phyloP scores from a whole-genome alignment of 2,888 invertebrate species.

The Deilephila porcellus region DNA sequence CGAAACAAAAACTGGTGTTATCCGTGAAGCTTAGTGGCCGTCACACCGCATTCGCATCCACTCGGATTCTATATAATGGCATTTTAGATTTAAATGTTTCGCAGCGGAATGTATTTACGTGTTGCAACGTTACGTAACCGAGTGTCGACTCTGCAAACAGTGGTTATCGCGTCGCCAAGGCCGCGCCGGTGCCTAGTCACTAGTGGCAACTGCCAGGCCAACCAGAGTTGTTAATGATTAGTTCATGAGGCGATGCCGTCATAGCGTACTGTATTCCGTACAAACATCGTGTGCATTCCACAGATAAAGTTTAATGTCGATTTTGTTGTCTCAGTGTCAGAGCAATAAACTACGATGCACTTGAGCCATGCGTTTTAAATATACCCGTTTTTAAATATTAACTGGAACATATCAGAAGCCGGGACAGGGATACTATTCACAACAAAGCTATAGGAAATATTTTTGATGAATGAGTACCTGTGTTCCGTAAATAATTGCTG shows the following conservation, averaged over 20 bases:
- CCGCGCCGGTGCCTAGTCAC: slow-evolving; percentile 45
- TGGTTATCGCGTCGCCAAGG: slow-evolving; percentile 73
- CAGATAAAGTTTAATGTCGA: slow-evolving; percentile 65
- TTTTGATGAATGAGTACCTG: neutral
- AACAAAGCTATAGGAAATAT: neutral
- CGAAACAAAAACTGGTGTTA: slow-evolving; percentile 36
- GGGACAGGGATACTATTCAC: neutral
- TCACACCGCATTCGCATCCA: slow-evolving; percentile 32
- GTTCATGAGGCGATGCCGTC: slow-evolving; percentile 58
- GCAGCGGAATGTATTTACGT: slow-evolving; percentile 46
- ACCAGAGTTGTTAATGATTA: slow-evolving; percentile 62
- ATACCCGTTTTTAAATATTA: slow-evolving; percentile 5
- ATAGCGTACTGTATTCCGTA: slow-evolving; percentile 38
- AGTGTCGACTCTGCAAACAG: slow-evolving; percentile 56
- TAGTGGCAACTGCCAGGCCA: slow-evolving; percentile 46
- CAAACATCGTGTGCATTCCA: slow-evolving; percentile 59
- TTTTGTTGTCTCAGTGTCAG: slow-evolving; percentile 37
- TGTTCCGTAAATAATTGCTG: no score
- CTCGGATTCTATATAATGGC: slow-evolving; percentile 33
- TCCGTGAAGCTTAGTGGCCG: slow-evolving; percentile 35
- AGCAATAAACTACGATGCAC: slow-evolving; percentile 17
- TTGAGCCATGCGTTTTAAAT: neutral
- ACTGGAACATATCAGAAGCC: neutral
- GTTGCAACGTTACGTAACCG: slow-evolving; percentile 61
- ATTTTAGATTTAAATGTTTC: slow-evolving; percentile 47